phyloP scores from a whole-genome alignment of 2,797 vertebrate species.

The Petrocephalus sullivani region DNA sequence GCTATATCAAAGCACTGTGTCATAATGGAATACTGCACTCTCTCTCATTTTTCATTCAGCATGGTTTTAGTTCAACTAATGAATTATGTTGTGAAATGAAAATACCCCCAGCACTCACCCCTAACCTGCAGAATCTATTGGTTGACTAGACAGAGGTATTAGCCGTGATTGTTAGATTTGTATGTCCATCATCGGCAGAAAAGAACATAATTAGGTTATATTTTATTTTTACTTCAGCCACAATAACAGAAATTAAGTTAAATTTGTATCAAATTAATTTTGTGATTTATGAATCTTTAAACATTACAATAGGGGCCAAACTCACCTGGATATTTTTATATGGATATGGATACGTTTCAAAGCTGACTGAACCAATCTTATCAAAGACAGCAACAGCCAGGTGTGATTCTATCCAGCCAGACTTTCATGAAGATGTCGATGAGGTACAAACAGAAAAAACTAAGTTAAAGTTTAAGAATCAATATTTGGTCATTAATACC shows the following conservation, averaged over 20 bases:
- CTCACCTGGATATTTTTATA: not conserved
- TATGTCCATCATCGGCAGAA: not conserved
- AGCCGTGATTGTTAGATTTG: not conserved
- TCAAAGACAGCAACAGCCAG: not conserved
- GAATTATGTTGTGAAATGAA: not conserved
- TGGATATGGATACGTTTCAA: not conserved
- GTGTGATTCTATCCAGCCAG: not conserved
- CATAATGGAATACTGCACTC: not conserved
- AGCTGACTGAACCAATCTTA: not conserved
- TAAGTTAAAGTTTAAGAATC: not conserved
- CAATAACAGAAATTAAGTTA: not conserved
- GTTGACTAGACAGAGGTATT: not conserved
- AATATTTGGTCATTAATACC: not conserved
- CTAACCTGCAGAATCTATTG: not conserved
- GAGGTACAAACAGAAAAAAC: too few species aligned
- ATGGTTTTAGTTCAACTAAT: not conserved
- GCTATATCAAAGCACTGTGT: not conserved
- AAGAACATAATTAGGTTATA: not conserved
- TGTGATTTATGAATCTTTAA: not conserved
- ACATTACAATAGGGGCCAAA: not conserved
- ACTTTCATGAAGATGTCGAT: not conserved
- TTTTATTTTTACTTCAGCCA: not conserved
- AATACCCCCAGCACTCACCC: not conserved
- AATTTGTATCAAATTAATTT: not conserved
- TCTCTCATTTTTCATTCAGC: not conserved